Conservation (phyloP, 2,113 vertebrate genomes). For the Delphinapterus leucas region DNA sequence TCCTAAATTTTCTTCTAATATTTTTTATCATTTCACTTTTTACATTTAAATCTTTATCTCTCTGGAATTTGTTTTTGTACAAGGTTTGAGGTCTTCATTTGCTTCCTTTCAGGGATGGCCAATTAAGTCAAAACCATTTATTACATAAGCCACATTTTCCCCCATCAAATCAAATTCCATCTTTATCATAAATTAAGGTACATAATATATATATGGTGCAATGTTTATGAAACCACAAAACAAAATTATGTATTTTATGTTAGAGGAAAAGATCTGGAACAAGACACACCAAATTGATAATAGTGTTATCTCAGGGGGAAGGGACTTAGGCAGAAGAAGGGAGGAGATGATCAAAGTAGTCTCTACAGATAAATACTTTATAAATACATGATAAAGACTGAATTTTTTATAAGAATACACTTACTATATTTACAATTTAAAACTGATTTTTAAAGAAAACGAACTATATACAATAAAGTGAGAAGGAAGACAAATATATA, state of each 20-base stretch:
- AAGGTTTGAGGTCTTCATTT: not conserved
- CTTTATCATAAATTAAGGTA: not conserved
- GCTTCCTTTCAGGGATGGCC: not conserved
- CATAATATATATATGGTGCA: not conserved
- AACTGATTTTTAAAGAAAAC: slow-evolving; percentile 29
- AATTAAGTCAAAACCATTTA: not conserved
- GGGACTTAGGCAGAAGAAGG: not conserved
- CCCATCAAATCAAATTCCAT: slow-evolving; percentile 4
- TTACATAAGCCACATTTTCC: not conserved
- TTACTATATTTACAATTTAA: slow-evolving; percentile 2
- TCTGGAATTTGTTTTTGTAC: not conserved
- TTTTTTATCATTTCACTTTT: slow-evolving; percentile 5
- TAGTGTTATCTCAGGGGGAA: not conserved
- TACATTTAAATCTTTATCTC: not conserved
- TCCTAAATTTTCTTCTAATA: not conserved
- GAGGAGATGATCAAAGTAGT: not conserved
- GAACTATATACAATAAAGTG: not conserved
- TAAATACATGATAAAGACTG: not conserved
- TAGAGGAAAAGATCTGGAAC: not conserved
- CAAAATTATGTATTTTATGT: not conserved
- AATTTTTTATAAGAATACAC: not conserved
- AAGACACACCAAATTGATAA: not conserved
- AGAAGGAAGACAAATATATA: not conserved
- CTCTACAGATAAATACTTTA: not conserved
- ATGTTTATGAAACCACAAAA: slow-evolving; percentile 36